These are phyloP conservation scores for Rhogogaster chlorosoma DNA, from an alignment of 2,888 invertebrate genomes.

Conservation along the genomic window DNA sequence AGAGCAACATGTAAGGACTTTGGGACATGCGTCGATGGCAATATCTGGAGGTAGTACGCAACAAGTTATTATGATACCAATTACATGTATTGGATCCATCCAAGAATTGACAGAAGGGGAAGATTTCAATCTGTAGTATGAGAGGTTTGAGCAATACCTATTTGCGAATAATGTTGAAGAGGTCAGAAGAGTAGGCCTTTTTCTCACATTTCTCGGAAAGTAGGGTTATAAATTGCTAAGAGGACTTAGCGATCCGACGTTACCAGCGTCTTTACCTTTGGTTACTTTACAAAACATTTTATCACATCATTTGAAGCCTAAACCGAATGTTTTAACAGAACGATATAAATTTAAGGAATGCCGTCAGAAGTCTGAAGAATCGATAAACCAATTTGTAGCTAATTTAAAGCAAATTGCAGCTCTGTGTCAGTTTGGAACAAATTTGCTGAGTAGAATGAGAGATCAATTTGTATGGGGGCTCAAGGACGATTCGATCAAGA, in stretches of 20 bases:
- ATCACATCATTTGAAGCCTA: conserved; percentile 48
- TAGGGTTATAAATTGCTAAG: conserved; percentile 31
- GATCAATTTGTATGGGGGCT: background rate
- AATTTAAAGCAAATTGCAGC: background rate
- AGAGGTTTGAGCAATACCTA: conserved; percentile 53
- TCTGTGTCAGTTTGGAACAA: background rate
- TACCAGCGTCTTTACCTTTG: conserved; percentile 21
- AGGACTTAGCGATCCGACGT: conserved; percentile 45
- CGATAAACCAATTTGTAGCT: conserved; percentile 37
- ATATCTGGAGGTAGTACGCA: too few species aligned
- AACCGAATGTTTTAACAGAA: conserved; percentile 48
- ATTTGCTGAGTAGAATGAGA: background rate
- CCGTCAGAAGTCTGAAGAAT: conserved; percentile 37
- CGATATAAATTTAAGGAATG: conserved; percentile 50
- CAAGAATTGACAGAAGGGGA: background rate
- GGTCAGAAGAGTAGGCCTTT: background rate
- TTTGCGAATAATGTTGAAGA: conserved; percentile 46
- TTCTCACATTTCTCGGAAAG: conserved; percentile 27
- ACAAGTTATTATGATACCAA: too few species aligned
- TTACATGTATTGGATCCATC: too few species aligned
- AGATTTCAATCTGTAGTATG: conserved; percentile 48
- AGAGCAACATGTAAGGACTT: too few species aligned
- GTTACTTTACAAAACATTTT: too few species aligned
- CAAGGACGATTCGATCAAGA: background rate
- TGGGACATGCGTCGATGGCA: too few species aligned